A percentile compares a stretch with the other conserved stretches of the same genome.
phyloP scores from a whole-genome alignment of 2,113 vertebrate species.

The Phylloscopus trochiloides region DNA sequence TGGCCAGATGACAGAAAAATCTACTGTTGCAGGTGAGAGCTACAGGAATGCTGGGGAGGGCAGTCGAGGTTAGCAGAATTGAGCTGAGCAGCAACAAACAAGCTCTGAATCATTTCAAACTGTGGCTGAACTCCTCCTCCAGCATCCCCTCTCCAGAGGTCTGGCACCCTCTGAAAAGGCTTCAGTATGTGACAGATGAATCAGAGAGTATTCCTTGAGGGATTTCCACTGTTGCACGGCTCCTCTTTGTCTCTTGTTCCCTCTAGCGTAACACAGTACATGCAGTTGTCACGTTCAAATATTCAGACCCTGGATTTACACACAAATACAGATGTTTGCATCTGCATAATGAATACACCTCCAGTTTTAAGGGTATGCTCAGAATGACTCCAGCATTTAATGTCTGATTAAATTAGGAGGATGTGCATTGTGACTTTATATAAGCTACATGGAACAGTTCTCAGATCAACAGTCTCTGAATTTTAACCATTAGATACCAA shows the following conservation, averaged over 20 bases:
- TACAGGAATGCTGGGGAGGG: background rate
- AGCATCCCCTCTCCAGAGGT: conserved; percentile 40
- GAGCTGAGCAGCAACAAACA: background rate
- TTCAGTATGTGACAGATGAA: conserved; percentile 36
- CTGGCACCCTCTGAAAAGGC: conserved; percentile 56
- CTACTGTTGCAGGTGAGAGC: background rate
- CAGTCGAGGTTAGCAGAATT: background rate
- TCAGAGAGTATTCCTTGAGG: conserved; percentile 36
- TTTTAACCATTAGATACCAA: background rate
- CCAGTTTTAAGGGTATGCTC: background rate
- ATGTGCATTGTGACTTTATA: background rate
- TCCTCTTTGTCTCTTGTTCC: conserved; percentile 46
- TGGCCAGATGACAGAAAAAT: background rate
- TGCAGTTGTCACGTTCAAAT: background rate
- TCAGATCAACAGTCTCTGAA: background rate
- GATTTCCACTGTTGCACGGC: background rate
- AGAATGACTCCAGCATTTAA: background rate
- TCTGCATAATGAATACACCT: background rate
- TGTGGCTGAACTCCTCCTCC: conserved; percentile 28
- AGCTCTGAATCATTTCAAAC: conserved; percentile 16
- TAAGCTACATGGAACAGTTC: background rate
- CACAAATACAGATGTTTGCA: conserved; percentile 18
- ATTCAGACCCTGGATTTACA: background rate
- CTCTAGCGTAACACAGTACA: background rate
- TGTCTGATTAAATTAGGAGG: background rate